Evolutionary conservation across 2,797 vertebrate species (phyloP), one percentile per base, ranked within the genome.

Genomic region (Heliangelus exortis): DNA sequence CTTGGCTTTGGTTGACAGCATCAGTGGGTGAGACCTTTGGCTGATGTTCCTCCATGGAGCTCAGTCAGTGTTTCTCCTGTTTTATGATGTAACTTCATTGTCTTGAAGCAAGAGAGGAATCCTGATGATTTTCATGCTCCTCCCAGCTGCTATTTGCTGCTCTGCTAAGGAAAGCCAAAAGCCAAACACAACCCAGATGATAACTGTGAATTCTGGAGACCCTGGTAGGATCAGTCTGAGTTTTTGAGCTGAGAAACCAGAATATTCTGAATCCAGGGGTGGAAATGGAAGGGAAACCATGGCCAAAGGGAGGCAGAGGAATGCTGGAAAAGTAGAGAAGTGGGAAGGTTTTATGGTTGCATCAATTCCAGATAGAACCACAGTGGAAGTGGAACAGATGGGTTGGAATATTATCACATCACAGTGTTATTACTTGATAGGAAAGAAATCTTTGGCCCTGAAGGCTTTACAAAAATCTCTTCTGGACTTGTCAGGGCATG

Each of bases 151-250:
- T 45, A 2, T 76, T 91, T 85, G 85, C 59, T 69, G 0, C 51
- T 72, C 68, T 87, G 1, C 57, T 57, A 47, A 15, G 33, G 75
- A 83, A 89, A 93, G 66, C 76, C 76, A 90, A 92, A 82, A 86
- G 29, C 81, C 78, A 90, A 88, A 93, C 82, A 31, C 78, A 84
- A 73, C 78, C 88, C 73, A 79, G 91, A 91, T 91, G 88, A 34
- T 65, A 2, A 2, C 10, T 53, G 77, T 57, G 85, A 78, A 51
- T 82, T 79, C 89, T 72, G 57, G 67, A 74, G 69, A 9, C 65
- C 36, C 90, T 45, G 50, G 48, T 62, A 61, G 58, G 39, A 54
- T 71, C 43, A 29, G 11, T 20, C 7, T 69, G 47, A 8, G 2
- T 92, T 74, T 75, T 62, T 39, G 34, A 67, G 47, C 81, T 87